A percentile compares a stretch with the other conserved stretches of the same genome.
Conservation (phyloP, 2,888 invertebrate species). For the Thera britannica region DNA sequence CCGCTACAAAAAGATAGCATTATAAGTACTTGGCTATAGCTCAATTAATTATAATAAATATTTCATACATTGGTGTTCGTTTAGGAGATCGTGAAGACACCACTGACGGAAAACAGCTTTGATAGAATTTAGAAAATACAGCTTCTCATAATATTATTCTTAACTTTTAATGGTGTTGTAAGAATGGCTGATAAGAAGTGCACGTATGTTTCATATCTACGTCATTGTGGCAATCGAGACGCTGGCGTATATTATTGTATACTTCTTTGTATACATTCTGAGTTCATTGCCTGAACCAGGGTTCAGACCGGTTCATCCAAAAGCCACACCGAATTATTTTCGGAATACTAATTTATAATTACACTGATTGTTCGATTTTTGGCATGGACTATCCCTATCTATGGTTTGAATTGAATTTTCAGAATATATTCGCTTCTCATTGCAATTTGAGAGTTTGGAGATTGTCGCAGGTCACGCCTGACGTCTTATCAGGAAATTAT, state of each 20-base stretch:
- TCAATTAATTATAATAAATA: too few species aligned
- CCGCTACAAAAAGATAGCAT: constrained; percentile 87
- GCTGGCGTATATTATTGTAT: constrained; percentile 1
- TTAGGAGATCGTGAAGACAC: neutral
- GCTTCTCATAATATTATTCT: constrained; percentile 3
- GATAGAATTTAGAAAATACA: neutral
- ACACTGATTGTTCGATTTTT: neutral
- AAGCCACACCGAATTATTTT: constrained; percentile 11
- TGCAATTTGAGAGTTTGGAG: neutral
- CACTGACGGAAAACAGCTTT: neutral
- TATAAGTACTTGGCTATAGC: neutral
- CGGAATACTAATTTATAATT: neutral
- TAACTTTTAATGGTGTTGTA: constrained; percentile 8
- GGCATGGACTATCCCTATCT: neutral
- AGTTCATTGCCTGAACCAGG: constrained; percentile 10
- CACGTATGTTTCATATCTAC: constrained; percentile 10
- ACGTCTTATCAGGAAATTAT: neutral
- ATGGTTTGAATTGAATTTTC: neutral
- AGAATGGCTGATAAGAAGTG: constrained; percentile 12
- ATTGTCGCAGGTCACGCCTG: neutral
- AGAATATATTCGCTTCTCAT: neutral
- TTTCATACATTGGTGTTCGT: neutral
- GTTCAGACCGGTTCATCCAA: constrained; percentile 7
- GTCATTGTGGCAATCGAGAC: constrained; percentile 10
- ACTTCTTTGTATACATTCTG: constrained; percentile 6